A percentile compares a stretch with the other conserved stretches of the same genome.
Conservation (phyloP, 2,113 vertebrate genomes). For the Phoxinus phoxinus region DNA sequence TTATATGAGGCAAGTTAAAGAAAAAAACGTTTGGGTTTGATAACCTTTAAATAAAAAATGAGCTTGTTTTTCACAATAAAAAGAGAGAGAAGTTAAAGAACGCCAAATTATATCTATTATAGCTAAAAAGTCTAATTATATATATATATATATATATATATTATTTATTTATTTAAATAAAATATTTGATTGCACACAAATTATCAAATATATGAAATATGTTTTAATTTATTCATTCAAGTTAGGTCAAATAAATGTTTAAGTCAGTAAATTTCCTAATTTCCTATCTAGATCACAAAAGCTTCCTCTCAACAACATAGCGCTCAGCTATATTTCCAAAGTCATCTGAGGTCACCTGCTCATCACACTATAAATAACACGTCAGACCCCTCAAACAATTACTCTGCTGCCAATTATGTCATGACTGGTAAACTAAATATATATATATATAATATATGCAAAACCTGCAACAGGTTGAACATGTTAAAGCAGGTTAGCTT, state of each 20-base stretch:
- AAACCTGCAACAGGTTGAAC: neutral
- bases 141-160: too few relatives aligned
- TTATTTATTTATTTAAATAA: neutral
- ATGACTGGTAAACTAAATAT: neutral
- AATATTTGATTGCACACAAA: neutral
- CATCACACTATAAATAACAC: constrained; percentile 19
- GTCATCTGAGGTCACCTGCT: constrained; percentile 44
- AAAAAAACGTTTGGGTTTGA: neutral
- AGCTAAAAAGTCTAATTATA: too few relatives aligned
- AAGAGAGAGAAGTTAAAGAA: neutral
- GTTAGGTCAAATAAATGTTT: neutral
- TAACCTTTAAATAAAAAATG: neutral
- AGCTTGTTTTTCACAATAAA: neutral
- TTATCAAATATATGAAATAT: neutral
- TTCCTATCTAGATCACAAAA: neutral
- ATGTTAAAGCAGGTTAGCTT: neutral
- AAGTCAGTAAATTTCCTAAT: neutral
- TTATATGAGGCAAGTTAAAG: neutral
- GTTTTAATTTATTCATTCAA: neutral
- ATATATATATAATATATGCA: neutral
- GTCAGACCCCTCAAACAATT: constrained; percentile 8
- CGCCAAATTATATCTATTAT: too few relatives aligned
- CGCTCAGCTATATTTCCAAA: neutral
- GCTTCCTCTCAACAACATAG: neutral
- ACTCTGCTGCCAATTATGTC: neutral